Conservation (phyloP, 2,113 vertebrate genomes). For the mouse (Mus musculus) region GRCm39 chr1:45470501-45471000, state of each 20-base stretch:
- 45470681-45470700: too few relatives aligned
- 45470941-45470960: not conserved
- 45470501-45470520: not conserved
- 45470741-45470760: slow-evolving; percentile 3
- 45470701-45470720: too few relatives aligned
- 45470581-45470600: too few relatives aligned
- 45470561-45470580: too few relatives aligned
- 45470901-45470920: not conserved
- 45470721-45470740: too few relatives aligned
- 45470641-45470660: too few relatives aligned
- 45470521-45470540: not conserved
- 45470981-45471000: not conserved
- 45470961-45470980: not conserved
- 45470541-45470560: not conserved
- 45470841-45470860: not conserved
- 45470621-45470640: too few relatives aligned
- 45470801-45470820: not conserved
- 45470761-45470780: not conserved
- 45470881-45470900: not conserved
- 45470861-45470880: not conserved
- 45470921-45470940: not conserved
- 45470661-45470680: too few relatives aligned
- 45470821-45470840: not conserved
- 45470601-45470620: too few relatives aligned
- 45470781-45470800: not conserved